Base-by-base conservation (phyloP, 2,888 invertebrate genomes). In the Mantis religiosa region DNA sequence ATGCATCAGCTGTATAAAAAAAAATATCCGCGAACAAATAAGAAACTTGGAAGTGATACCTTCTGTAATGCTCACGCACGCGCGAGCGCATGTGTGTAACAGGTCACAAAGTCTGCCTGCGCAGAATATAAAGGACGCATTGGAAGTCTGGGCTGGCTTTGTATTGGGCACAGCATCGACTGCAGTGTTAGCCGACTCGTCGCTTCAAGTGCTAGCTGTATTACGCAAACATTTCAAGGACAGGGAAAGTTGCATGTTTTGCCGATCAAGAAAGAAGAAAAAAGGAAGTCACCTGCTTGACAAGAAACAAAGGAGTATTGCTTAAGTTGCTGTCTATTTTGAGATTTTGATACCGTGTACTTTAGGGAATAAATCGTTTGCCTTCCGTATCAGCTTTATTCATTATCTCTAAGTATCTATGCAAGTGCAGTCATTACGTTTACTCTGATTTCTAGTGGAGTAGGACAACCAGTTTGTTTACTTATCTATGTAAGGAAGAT, bases 221-320 rank as follows among this genome's bases (percentile, higher is more conserved):
- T 87, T 87, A 27, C 87, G 87, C 87, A 87, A 87, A 12, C 28
- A 9, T 87, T 87, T 87, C 87, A 87, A 87, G 87, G 87, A 71
- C 87, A 87, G 87, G 87, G 87, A 87, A 87, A 87, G 87, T 82
- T 87, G 82, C 82, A 30, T 54, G 47, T 85, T 47, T 84, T 84
- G 34, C 28, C 25, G 84, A 84, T 84, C 30, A 28, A 84, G 30
- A 84, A 84, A 84, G 34, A 30, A 34, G 34, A 15, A 71, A 71
- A 54, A 71, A 71, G 54, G 54, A 71, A 71, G 54, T 71, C 54
- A 71, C 54, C 54, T 71, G 54, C 54, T 71, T 71, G 54, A 71
- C 54, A 71, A 71, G 54, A 25, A 71, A 71, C 54, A 71, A 71
- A 71, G 54, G 54, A 71, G 20, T 71, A 71, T 71, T 71, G 54